phyloP scores from a whole-genome alignment of 2,888 invertebrate species.

The Metalampra italica region DNA sequence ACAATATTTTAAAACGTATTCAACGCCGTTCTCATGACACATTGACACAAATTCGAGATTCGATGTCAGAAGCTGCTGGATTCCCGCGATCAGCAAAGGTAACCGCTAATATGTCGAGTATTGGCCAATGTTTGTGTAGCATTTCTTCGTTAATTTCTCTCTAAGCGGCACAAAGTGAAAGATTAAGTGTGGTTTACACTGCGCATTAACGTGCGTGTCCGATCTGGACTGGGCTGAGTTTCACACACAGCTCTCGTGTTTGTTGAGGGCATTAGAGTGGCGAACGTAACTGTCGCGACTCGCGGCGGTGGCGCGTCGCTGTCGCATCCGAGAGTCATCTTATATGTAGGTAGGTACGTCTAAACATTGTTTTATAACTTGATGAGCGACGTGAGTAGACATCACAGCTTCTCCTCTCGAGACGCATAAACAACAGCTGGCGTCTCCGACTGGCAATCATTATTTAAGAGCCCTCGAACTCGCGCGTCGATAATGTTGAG shows the following conservation, averaged over 20 bases:
- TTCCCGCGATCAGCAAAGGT: slow-evolving; percentile 45
- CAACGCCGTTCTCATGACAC: slow-evolving; percentile 24
- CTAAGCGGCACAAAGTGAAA: slow-evolving; percentile 69
- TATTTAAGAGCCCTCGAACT: slow-evolving; percentile 44
- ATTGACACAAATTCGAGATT: slow-evolving; percentile 39
- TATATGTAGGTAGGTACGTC: neutral
- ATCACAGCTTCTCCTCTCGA: slow-evolving; percentile 29
- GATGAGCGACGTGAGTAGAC: slow-evolving; percentile 16
- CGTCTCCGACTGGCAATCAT: slow-evolving; percentile 46
- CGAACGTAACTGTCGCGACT: slow-evolving; percentile 56
- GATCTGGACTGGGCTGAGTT: slow-evolving; percentile 62
- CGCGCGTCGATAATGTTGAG: slow-evolving; percentile 28
- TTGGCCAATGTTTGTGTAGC: slow-evolving; percentile 47
- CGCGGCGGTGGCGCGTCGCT: slow-evolving; percentile 18
- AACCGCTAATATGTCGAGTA: slow-evolving; percentile 47
- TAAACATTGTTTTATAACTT: slow-evolving; percentile 7
- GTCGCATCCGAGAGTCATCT: slow-evolving; percentile 13
- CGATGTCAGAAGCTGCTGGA: slow-evolving; percentile 27
- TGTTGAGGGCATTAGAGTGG: slow-evolving; percentile 54
- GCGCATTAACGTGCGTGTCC: slow-evolving; percentile 53
- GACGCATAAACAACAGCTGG: slow-evolving; percentile 46
- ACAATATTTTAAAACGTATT: slow-evolving; percentile 5
- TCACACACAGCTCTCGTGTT: slow-evolving; percentile 60
- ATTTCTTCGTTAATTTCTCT: slow-evolving; percentile 65
- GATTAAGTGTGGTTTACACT: slow-evolving; percentile 64